These are phyloP conservation scores for Corydoras maculifer DNA, from an alignment of 2,113 vertebrate species.

Conservation along the genomic window DNA sequence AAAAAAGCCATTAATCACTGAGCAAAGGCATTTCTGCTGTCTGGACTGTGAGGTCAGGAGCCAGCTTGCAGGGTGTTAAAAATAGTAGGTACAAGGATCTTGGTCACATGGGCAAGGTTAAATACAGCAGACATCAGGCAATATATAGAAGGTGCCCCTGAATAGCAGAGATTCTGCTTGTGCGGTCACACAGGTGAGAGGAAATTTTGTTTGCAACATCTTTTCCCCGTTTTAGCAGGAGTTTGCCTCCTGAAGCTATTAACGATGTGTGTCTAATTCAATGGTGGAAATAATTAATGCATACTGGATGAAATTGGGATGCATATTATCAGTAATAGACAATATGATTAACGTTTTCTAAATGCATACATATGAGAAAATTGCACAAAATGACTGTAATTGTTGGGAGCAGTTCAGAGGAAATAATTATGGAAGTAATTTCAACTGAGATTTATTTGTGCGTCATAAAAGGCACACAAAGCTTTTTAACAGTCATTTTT, in stretches of 20 bases:
- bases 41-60: not conserved
- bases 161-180: constrained; percentile 14
- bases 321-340: constrained; percentile 8
- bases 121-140: constrained; percentile 35
- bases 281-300: constrained; percentile 9
- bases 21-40: constrained; percentile 1
- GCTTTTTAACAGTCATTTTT: too few relatives aligned
- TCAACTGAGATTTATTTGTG: too few relatives aligned
- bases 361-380: not conserved
- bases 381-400: not conserved
- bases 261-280: constrained; percentile 9
- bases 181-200: constrained; percentile 28
- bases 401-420: not conserved
- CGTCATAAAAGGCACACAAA: too few relatives aligned
- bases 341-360: constrained; percentile 12
- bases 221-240: not conserved
- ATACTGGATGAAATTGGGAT: constrained; percentile 15
- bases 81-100: constrained; percentile 32
- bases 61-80: constrained; percentile 14
- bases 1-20: not conserved
- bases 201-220: not conserved
- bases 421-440: constrained; percentile 2
- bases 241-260: not conserved
- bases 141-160: constrained; percentile 33
- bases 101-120: constrained; percentile 36